Evolutionary conservation across 64 coral and sea anemone genomes (phyloP).

Genomic region (Stichodactyla helianthus): DNA sequence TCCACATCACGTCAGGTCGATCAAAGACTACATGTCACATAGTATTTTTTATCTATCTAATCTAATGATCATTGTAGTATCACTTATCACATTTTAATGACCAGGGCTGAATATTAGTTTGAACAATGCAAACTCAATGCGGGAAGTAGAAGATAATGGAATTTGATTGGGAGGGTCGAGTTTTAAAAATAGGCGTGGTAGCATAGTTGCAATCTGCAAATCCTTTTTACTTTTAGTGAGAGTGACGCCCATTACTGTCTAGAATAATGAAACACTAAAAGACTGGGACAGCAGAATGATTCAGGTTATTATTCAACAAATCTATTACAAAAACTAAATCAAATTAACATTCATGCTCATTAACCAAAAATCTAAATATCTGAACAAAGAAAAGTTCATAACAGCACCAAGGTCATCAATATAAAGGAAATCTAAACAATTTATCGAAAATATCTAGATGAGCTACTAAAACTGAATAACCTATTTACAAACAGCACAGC

Average conservation of each 20-base stretch:
- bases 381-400: neutral
- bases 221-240: too few relatives aligned
- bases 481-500: conserved; percentile 9
- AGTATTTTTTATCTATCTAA: too few relatives aligned
- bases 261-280: neutral
- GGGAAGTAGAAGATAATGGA: too few relatives aligned
- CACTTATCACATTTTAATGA: too few relatives aligned
- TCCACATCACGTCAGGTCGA: too few relatives aligned
- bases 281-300: neutral
- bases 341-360: neutral
- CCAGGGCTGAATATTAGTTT: too few relatives aligned
- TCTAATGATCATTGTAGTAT: too few relatives aligned
- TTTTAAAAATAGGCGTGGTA: too few relatives aligned
- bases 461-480: neutral
- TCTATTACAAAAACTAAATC: neutral
- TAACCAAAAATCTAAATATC: neutral
- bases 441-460: neutral
- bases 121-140: too few relatives aligned
- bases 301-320: neutral
- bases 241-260: neutral
- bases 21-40: too few relatives aligned
- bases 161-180: too few relatives aligned
- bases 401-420: neutral
- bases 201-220: too few relatives aligned
- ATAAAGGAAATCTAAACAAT: neutral